A percentile compares a stretch with the other conserved stretches of the same genome.
Conservation (phyloP, 1,140 invertebrate species). For the Asobara japonica region DNA sequence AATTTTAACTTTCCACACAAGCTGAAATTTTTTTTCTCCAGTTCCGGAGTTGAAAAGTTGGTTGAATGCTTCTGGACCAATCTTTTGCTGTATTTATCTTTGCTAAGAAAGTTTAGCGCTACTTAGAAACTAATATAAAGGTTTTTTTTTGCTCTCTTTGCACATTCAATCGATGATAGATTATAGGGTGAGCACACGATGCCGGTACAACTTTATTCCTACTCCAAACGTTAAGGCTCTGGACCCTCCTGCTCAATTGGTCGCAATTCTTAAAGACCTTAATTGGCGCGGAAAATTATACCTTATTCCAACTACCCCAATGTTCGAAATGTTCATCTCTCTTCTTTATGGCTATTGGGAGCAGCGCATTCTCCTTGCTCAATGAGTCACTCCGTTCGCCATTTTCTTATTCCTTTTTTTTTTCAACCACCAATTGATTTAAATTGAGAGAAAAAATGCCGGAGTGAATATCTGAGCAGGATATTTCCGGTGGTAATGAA, state of each 20-base stretch:
- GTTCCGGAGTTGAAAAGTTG: too few species aligned
- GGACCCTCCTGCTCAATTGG: conserved; percentile 66
- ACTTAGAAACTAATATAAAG: conserved; percentile 9
- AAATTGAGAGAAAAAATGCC: not conserved
- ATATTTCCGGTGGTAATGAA: not conserved
- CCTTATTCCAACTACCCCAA: conserved; percentile 62
- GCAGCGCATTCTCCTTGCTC: conserved; percentile 32
- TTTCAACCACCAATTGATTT: conserved; percentile 22
- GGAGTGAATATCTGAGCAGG: not conserved
- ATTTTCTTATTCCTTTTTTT: conserved; percentile 15
- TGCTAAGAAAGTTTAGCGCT: not conserved
- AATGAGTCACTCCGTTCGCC: conserved; percentile 25
- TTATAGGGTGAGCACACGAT: conserved; percentile 57
- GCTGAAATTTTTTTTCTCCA: too few species aligned
- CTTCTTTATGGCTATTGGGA: conserved; percentile 34
- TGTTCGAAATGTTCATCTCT: conserved; percentile 14
- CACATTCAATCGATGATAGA: conserved; percentile 67
- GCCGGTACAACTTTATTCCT: conserved; percentile 56
- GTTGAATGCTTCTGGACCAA: not conserved
- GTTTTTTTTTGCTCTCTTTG: conserved; percentile 62
- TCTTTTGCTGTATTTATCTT: not conserved
- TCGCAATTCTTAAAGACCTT: conserved; percentile 69
- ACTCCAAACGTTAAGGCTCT: conserved; percentile 57
- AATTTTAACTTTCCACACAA: too few species aligned
- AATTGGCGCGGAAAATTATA: conserved; percentile 69